Conservation (phyloP, 2,888 invertebrate species). For the Lithophane ornitopus region DNA sequence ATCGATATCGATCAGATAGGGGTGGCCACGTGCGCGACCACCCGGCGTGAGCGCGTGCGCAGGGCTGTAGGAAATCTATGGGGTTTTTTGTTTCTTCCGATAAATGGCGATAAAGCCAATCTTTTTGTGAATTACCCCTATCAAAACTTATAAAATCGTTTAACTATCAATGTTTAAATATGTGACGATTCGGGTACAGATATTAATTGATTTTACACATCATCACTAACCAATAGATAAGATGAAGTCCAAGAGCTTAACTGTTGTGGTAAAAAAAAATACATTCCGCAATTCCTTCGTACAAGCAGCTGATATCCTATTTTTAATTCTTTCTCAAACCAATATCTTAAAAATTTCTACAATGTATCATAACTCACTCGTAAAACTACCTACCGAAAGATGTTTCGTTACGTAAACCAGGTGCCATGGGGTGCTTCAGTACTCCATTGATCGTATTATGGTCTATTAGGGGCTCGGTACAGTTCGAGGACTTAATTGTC, state of each 20-base stretch:
- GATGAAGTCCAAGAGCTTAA: background rate
- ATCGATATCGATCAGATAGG: conserved; percentile 86
- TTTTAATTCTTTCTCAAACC: background rate
- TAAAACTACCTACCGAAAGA: conserved; percentile 62
- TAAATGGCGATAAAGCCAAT: conserved; percentile 62
- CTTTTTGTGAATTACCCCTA: conserved; percentile 66
- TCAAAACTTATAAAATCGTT: conserved; percentile 40
- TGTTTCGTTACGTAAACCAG: conserved; percentile 69
- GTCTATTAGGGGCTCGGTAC: conserved; percentile 64
- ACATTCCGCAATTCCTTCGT: background rate
- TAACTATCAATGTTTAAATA: conserved; percentile 43
- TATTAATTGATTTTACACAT: background rate
- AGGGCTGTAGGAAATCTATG: conserved; percentile 62
- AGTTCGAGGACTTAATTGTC: conserved; percentile 72
- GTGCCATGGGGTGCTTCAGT: conserved; percentile 64
- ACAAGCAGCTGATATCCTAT: conserved; percentile 12
- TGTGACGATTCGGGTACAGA: background rate
- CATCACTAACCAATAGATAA: background rate
- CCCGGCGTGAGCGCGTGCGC: conserved; percentile 85
- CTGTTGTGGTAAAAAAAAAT: background rate
- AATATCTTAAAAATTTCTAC: conserved; percentile 5
- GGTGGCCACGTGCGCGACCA: conserved; percentile 87
- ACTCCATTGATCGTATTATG: conserved; percentile 71
- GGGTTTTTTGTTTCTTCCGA: conserved; percentile 72
- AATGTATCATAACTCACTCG: conserved; percentile 27